Evolutionary conservation across 2,797 vertebrate species (phyloP).

Genomic region (Phalloptychus januarius): DNA sequence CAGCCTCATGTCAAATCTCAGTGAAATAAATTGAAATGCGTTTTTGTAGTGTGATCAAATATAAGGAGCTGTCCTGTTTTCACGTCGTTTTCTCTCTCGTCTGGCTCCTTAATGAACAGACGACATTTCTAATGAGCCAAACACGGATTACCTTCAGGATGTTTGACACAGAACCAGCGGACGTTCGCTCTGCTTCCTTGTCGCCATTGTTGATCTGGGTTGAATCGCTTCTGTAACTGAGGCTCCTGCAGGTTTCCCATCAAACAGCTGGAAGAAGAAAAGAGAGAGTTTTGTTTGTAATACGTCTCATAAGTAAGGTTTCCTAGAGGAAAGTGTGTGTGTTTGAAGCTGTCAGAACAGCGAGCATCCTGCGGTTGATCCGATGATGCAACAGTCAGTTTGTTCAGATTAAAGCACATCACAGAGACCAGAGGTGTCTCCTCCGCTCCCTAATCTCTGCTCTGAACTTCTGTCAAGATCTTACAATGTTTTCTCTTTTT

Average conservation of each 20-base stretch:
- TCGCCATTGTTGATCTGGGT: neutral
- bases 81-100: neutral
- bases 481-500: neutral
- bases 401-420: slow-evolving; percentile 17
- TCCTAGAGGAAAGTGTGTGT: slow-evolving; percentile 11
- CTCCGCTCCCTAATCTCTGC: neutral
- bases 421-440: slow-evolving; percentile 11
- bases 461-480: slow-evolving; percentile 7
- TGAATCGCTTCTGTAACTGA: neutral
- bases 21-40: neutral
- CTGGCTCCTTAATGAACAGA: slow-evolving; percentile 46
- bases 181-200: neutral
- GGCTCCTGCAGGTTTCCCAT: neutral
- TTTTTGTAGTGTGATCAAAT: neutral
- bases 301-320: slow-evolving; percentile 21
- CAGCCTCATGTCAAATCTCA: neutral
- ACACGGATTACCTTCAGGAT: slow-evolving; percentile 43
- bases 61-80: neutral
- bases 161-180: neutral
- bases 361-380: slow-evolving; percentile 22
- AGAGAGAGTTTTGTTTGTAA: slow-evolving; percentile 15
- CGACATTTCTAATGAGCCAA: slow-evolving; percentile 53
- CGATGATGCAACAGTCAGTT: slow-evolving; percentile 33
- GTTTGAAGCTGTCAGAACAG: slow-evolving; percentile 5
- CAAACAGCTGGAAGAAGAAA: neutral